Evolutionary conservation across 2,113 vertebrate species (phyloP).

Genomic region (Aptenodytes forsteri): DNA sequence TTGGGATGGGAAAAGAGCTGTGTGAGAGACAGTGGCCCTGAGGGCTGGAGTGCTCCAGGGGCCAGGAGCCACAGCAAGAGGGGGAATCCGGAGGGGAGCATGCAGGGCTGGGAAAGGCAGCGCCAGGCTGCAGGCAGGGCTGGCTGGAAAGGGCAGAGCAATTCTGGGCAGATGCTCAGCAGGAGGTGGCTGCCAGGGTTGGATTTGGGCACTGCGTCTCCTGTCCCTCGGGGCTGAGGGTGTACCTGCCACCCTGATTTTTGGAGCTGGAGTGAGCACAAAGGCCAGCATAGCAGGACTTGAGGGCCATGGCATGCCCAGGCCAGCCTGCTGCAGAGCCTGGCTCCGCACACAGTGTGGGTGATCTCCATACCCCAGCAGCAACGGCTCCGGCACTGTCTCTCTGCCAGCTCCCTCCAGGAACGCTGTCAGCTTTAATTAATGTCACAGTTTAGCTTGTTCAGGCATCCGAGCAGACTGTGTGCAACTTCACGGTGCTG

Average conservation of each 20-base stretch:
- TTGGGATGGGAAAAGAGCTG: background rate
- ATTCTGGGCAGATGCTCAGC: background rate
- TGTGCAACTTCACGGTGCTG: rapidly evolving
- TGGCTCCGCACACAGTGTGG: background rate
- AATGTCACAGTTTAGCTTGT: constrained; percentile 31
- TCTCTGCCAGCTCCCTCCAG: constrained; percentile 9
- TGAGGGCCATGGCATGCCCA: background rate
- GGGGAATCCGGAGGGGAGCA: background rate
- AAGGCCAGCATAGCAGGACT: background rate
- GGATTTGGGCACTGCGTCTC: background rate
- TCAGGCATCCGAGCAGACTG: background rate
- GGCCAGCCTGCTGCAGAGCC: background rate
- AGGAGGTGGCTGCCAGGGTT: background rate
- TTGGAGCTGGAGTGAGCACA: background rate
- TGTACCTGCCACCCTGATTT: background rate
- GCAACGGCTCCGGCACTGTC: background rate
- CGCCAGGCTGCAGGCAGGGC: background rate
- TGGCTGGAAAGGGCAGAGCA: background rate
- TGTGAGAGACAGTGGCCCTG: background rate
- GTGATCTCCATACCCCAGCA: background rate
- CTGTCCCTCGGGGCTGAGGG: background rate
- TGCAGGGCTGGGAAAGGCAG: background rate
- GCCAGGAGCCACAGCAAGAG: background rate
- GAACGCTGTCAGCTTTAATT: constrained; percentile 27
- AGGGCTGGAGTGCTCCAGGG: background rate